Percentiles rank a stretch among this genome's conserved stretches.
Evolutionary conservation across 1,140 invertebrate genomes (phyloP).

Genomic region (Procambarus clarkii): DNA sequence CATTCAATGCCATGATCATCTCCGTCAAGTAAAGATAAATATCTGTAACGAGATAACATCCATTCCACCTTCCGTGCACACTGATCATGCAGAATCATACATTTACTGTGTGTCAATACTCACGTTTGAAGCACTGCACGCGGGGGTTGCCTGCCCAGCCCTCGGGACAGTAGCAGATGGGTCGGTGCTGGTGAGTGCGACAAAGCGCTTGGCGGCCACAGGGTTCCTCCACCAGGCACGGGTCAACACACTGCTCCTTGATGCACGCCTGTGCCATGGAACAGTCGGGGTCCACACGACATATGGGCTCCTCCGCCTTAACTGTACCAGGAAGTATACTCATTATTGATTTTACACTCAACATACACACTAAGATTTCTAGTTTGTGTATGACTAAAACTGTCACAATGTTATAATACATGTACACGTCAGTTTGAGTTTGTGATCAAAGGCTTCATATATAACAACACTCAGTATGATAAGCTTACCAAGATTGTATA

Average conservation of each 20-base stretch:
- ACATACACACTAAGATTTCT: background rate
- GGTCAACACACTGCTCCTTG: constrained; percentile 86
- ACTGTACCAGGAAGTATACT: constrained; percentile 18
- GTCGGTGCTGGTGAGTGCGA: constrained; percentile 83
- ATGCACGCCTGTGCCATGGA: constrained; percentile 89
- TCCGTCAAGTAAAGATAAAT: constrained; percentile 6
- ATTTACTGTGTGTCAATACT: constrained; percentile 75
- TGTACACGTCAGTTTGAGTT: no score
- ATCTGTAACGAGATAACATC: constrained; percentile 31
- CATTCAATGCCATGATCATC: constrained; percentile 1
- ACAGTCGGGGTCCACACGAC: constrained; percentile 86
- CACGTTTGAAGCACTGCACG: constrained; percentile 90
- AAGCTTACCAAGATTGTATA: no score
- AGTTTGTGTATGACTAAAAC: background rate
- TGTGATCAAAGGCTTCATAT: no score
- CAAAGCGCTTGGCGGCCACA: constrained; percentile 89
- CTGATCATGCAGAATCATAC: background rate
- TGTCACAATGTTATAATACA: no score
- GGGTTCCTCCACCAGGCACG: constrained; percentile 84
- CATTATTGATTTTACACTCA: background rate
- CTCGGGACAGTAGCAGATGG: constrained; percentile 87
- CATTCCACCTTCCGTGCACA: background rate
- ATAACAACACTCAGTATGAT: no score
- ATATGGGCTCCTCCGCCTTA: constrained; percentile 81
- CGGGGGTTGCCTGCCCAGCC: constrained; percentile 92